Evolutionary conservation across 2,888 invertebrate species (phyloP).

Genomic region (Anticlea derivata): DNA sequence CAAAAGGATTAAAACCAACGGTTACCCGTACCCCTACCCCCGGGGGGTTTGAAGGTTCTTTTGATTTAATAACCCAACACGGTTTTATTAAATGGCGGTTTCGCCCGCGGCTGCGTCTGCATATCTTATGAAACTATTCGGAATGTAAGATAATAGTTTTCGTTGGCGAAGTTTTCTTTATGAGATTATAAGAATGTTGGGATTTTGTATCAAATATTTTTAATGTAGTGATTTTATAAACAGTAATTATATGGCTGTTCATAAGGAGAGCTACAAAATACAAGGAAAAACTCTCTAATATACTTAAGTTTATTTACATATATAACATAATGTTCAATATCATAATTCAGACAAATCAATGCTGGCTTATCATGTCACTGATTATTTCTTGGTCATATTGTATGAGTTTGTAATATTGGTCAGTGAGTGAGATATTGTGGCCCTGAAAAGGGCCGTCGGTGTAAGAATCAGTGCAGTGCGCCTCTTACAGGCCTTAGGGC

Average conservation of each 20-base stretch:
- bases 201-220: slow-evolving; percentile 21
- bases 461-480: too few relatives aligned
- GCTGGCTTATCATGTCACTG: too few relatives aligned
- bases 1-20: slow-evolving; percentile 33
- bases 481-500: too few relatives aligned
- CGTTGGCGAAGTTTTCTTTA: slow-evolving; percentile 22
- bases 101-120: slow-evolving; percentile 33
- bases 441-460: too few relatives aligned
- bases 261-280: too few relatives aligned
- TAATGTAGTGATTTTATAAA: slow-evolving; percentile 14
- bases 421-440: too few relatives aligned
- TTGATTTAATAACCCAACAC: slow-evolving; percentile 42
- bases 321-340: too few relatives aligned
- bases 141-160: slow-evolving; percentile 32
- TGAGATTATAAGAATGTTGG: slow-evolving; percentile 24
- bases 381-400: too few relatives aligned
- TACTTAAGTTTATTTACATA: too few relatives aligned
- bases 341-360: too few relatives aligned
- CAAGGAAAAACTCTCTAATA: too few relatives aligned
- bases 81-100: slow-evolving; percentile 40
- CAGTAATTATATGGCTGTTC: neutral
- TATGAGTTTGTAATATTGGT: too few relatives aligned
- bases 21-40: slow-evolving; percentile 8
- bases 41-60: slow-evolving; percentile 25
- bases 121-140: slow-evolving; percentile 35